Percentiles rank a stretch among this genome's conserved stretches.
Conservation (phyloP, 2,797 vertebrate species). For the Hydrophis major region DNA sequence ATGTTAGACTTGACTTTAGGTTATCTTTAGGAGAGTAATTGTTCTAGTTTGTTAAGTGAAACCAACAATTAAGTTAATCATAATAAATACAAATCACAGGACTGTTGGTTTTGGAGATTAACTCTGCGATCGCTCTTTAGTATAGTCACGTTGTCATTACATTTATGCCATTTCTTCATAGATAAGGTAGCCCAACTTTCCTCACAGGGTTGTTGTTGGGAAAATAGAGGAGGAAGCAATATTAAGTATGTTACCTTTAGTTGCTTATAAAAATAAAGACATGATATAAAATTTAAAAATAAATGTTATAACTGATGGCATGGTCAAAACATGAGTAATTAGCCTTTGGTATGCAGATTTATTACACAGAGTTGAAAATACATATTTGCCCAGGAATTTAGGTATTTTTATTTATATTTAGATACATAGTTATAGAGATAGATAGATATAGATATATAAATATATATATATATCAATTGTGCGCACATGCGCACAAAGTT, state of each 20-base stretch:
- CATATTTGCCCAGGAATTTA: neutral
- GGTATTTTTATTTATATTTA: too few relatives aligned
- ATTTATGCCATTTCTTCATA: neutral
- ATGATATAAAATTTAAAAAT: neutral
- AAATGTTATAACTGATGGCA: neutral
- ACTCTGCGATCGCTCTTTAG: neutral
- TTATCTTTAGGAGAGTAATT: neutral
- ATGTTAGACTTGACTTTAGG: neutral
- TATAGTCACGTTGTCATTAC: neutral
- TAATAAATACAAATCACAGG: neutral
- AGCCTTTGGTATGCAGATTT: neutral
- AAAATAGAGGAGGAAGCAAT: neutral
- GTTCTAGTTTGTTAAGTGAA: neutral
- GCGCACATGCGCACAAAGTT: too few relatives aligned
- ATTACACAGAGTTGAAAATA: neutral
- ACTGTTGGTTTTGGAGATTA: neutral
- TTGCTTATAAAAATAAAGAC: neutral
- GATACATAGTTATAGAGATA: too few relatives aligned
- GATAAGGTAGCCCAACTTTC: neutral
- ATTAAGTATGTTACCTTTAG: neutral
- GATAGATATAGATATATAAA: too few relatives aligned
- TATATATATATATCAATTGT: too few relatives aligned
- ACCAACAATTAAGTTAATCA: neutral
- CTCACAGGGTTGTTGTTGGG: neutral
- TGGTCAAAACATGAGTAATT: neutral